Percentiles rank a stretch among this genome's conserved stretches.
Evolutionary conservation across 2,888 invertebrate species (phyloP).

Genomic region (Apomyelois bistriatella): DNA sequence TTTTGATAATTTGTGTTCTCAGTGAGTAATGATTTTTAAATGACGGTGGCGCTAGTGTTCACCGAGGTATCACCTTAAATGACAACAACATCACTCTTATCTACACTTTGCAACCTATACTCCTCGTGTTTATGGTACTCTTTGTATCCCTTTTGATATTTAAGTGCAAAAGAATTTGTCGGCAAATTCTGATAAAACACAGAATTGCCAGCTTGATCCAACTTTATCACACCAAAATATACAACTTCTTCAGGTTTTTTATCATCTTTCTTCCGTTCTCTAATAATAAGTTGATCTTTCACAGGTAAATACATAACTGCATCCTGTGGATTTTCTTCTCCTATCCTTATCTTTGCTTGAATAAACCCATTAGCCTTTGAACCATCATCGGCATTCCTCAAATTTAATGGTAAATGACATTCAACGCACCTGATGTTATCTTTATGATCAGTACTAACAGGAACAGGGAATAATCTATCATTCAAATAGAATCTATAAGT

Average conservation of each 20-base stretch:
- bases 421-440: constrained; percentile 70
- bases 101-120: constrained; percentile 42
- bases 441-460: constrained; percentile 62
- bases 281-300: constrained; percentile 55
- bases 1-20: too few species aligned
- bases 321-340: constrained; percentile 44
- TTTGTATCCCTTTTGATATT: constrained; percentile 65
- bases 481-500: constrained; percentile 79
- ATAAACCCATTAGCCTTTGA: constrained; percentile 54
- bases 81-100: constrained; percentile 48
- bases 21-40: too few species aligned
- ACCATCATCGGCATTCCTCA: constrained; percentile 23
- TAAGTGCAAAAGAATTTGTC: constrained; percentile 59
- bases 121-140: constrained; percentile 30
- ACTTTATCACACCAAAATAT: constrained; percentile 63
- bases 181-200: constrained; percentile 48
- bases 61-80: too few species aligned
- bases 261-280: constrained; percentile 45
- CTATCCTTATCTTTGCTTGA: constrained; percentile 65
- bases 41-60: too few species aligned
- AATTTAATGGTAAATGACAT: constrained; percentile 64
- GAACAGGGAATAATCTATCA: constrained; percentile 77
- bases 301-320: constrained; percentile 57
- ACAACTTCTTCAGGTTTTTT: constrained; percentile 40
- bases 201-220: constrained; percentile 50